Conservation (phyloP, 2,888 invertebrate species). For the Hipparchia semele region DNA sequence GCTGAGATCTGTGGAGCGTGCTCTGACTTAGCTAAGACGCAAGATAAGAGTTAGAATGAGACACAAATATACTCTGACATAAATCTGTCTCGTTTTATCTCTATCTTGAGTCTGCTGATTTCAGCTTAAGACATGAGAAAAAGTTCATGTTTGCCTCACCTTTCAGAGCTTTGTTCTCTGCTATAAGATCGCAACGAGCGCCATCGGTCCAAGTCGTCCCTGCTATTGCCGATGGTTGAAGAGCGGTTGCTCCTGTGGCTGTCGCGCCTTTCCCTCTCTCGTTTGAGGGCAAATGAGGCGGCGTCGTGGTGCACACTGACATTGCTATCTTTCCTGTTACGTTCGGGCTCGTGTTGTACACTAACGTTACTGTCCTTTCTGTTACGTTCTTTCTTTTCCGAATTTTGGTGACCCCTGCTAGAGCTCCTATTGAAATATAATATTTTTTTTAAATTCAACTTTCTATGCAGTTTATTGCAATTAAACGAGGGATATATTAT, state of each 20-base stretch:
- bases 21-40: too few relatives aligned
- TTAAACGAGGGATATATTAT: background rate
- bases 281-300: conserved; percentile 56
- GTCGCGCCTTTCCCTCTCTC: conserved; percentile 68
- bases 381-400: conserved; percentile 67
- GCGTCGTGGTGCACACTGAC: conserved; percentile 69
- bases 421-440: conserved; percentile 60
- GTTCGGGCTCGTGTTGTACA: conserved; percentile 63
- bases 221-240: conserved; percentile 74
- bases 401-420: conserved; percentile 69
- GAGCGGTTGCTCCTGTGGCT: conserved; percentile 75
- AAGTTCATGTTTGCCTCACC: conserved; percentile 51
- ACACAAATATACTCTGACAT: too few relatives aligned
- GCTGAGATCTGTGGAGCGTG: too few relatives aligned
- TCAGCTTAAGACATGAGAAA: background rate
- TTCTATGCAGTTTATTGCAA: background rate
- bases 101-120: too few relatives aligned
- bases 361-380: conserved; percentile 72
- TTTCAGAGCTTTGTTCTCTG: conserved; percentile 78
- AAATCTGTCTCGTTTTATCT: too few relatives aligned
- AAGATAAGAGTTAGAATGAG: too few relatives aligned
- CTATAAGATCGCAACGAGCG: conserved; percentile 75
- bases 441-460: background rate
- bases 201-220: conserved; percentile 77
- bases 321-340: conserved; percentile 66